Evolutionary conservation across 2,797 vertebrate species (phyloP).

Genomic region (Sebastes oblongus): DNA sequence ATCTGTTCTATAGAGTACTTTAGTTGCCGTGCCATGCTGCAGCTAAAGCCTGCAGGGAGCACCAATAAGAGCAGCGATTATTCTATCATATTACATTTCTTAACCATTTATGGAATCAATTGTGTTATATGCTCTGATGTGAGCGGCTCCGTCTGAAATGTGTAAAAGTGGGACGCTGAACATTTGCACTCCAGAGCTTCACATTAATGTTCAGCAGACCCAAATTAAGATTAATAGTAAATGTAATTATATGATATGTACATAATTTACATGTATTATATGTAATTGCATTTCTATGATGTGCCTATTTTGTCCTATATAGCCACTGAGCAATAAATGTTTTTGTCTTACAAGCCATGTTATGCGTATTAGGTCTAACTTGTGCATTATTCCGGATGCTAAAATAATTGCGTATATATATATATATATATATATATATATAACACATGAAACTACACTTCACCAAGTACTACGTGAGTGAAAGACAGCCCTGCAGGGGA

Average conservation of each 20-base stretch:
- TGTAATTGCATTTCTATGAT: background rate
- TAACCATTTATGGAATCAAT: slow-evolving; percentile 6
- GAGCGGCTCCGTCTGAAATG: background rate
- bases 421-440: background rate
- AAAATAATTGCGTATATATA: background rate
- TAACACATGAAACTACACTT: slow-evolving; percentile 1
- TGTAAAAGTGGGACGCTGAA: background rate
- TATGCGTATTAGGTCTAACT: background rate
- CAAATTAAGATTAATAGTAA: background rate
- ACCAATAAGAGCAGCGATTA: slow-evolving; percentile 6
- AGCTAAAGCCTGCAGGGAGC: slow-evolving; percentile 21
- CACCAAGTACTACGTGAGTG: background rate
- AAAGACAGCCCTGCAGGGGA: slow-evolving; percentile 14
- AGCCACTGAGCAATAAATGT: background rate
- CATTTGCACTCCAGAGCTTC: background rate
- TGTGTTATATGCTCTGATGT: slow-evolving; percentile 6
- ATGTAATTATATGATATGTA: background rate
- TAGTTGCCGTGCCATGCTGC: background rate
- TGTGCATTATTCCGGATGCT: background rate
- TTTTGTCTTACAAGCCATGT: background rate
- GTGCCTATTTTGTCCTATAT: background rate
- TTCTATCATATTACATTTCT: slow-evolving; percentile 25
- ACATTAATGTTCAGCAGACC: background rate
- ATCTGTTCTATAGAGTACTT: slow-evolving; percentile 1
- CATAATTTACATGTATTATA: background rate